phyloP scores from a whole-genome alignment of 2,113 vertebrate species.

The Gymnobelideus leadbeateri region DNA sequence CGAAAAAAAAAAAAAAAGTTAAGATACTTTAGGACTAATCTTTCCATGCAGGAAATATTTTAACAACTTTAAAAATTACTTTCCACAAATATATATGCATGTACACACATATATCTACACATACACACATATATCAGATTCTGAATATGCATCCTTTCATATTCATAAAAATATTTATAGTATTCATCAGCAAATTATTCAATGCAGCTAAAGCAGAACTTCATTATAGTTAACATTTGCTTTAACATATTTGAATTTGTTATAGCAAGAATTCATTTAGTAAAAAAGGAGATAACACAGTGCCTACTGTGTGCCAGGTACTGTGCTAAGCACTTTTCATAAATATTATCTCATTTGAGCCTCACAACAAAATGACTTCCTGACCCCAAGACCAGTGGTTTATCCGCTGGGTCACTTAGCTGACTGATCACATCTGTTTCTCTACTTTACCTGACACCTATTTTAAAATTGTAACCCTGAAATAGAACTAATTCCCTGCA shows the following conservation, averaged over 20 bases:
- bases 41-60: not conserved
- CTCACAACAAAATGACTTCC: too few relatives aligned
- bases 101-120: not conserved
- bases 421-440: not conserved
- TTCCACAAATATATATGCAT: too few relatives aligned
- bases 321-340: too few relatives aligned
- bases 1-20: not conserved
- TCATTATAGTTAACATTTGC: conserved; percentile 12
- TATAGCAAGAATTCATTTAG: not conserved
- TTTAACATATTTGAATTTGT: not conserved
- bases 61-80: too few relatives aligned
- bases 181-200: conserved; percentile 18
- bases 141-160: not conserved
- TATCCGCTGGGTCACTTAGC: not conserved
- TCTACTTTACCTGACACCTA: not conserved
- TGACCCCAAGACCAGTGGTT: not conserved
- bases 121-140: not conserved
- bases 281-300: conserved; percentile 35
- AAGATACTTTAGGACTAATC: not conserved
- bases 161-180: conserved; percentile 14
- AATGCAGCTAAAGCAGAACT: not conserved
- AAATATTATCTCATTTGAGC: too few relatives aligned
- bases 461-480: not conserved
- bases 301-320: too few relatives aligned
- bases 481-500: not conserved